Evolutionary conservation across 2,113 vertebrate species (phyloP).

Genomic region (Climacteris rufus): DNA sequence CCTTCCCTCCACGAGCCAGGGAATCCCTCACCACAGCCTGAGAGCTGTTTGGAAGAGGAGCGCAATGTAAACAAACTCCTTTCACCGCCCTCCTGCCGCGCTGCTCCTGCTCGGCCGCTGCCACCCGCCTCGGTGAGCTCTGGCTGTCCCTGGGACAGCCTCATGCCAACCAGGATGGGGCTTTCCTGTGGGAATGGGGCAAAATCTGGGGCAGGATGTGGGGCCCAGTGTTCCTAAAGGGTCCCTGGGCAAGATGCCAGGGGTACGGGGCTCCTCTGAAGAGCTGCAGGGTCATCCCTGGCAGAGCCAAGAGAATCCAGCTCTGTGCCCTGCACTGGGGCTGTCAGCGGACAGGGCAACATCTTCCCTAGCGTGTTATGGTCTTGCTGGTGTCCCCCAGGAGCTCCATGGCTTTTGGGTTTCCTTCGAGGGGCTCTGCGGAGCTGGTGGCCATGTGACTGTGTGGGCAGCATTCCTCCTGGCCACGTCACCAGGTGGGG

Average conservation of each 20-base stretch:
- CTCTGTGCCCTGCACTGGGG: not conserved
- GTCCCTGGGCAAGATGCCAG: not conserved
- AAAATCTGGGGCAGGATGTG: not conserved
- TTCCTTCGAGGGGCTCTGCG: not conserved
- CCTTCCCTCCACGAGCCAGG: not conserved
- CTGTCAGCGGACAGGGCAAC: fast-evolving
- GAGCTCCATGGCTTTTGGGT: not conserved
- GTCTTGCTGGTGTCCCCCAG: not conserved
- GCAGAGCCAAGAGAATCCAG: fast-evolving
- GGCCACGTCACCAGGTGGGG: not conserved
- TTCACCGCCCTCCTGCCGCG: not conserved
- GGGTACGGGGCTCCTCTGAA: fast-evolving
- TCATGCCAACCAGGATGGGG: fast-evolving
- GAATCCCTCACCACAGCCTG: not conserved
- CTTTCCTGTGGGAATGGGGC: not conserved
- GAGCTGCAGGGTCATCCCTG: not conserved
- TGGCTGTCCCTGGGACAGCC: not conserved
- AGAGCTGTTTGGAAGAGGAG: not conserved
- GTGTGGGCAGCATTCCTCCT: not conserved
- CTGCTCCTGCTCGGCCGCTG: fast-evolving
- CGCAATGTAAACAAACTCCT: not conserved
- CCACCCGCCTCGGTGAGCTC: not conserved
- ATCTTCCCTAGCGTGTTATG: not conserved
- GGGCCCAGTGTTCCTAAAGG: not conserved
- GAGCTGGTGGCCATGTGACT: fast-evolving